Conservation (phyloP, 2,888 invertebrate genomes). For the Rotaria socialis region DNA sequence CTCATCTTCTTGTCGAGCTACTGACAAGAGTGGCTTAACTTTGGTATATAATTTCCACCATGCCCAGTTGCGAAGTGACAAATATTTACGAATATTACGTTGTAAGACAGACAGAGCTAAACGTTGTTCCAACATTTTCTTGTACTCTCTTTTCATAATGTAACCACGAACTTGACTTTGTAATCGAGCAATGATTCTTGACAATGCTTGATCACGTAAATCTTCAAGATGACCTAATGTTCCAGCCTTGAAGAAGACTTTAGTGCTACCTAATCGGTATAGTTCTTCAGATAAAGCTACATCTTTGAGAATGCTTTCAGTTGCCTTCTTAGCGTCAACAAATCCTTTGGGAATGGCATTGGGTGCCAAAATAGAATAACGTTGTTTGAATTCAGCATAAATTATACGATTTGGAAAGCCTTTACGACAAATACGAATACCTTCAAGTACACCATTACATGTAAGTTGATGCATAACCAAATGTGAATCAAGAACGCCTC, state of each 20-base stretch:
- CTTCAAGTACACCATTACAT: constrained; percentile 99
- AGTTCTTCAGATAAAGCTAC: constrained; percentile 80
- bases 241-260: constrained; percentile 99
- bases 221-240: constrained; percentile 99
- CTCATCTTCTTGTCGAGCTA: constrained; percentile 97
- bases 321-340: constrained; percentile 67
- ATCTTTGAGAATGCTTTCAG: constrained; percentile 62
- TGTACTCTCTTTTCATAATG: constrained; percentile 71
- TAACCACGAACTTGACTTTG: constrained; percentile 86
- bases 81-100: constrained; percentile 97
- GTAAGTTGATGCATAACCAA: constrained; percentile 99
- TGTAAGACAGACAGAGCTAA: constrained; percentile 82
- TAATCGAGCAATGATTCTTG: constrained; percentile 88
- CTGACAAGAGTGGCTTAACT: constrained; percentile 96
- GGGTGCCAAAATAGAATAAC: constrained; percentile 99
- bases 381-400: constrained; percentile 98
- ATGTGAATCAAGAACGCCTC: constrained; percentile 83
- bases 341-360: constrained; percentile 66
- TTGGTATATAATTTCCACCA: constrained; percentile 99
- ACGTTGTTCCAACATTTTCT: constrained; percentile 95
- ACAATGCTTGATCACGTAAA: constrained; percentile 94
- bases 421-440: constrained; percentile 98
- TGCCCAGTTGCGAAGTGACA: constrained; percentile 96
- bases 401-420: constrained; percentile 99
- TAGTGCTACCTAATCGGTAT: constrained; percentile 95